These are phyloP conservation scores for Chelonus insularis DNA, from an alignment of 1,140 invertebrate genomes.

Conservation along the genomic window DNA sequence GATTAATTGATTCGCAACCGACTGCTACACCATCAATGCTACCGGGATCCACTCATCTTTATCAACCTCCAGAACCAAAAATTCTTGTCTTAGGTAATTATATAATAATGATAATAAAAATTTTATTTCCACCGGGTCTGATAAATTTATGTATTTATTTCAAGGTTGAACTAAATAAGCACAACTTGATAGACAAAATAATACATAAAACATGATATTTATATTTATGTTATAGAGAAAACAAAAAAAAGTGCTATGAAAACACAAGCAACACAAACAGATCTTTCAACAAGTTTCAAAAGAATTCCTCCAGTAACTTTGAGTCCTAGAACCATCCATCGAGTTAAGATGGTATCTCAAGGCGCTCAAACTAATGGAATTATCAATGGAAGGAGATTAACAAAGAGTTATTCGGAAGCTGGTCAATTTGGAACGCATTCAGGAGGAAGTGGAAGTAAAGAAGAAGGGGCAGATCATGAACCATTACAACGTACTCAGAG, in stretches of 20 bases:
- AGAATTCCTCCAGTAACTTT: constrained; percentile 73
- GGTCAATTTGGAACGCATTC: constrained; percentile 61
- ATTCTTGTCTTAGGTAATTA: constrained; percentile 60
- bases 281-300: constrained; percentile 68
- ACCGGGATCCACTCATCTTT: constrained; percentile 36
- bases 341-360: constrained; percentile 84
- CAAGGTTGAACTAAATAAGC: too few relatives aligned
- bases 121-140: too few relatives aligned
- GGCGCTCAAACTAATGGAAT: constrained; percentile 85
- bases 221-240: constrained; percentile 54
- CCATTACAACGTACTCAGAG: constrained; percentile 79
- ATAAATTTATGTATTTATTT: background rate
- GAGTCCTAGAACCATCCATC: constrained; percentile 70
- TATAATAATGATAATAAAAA: too few relatives aligned
- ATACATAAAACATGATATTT: too few relatives aligned
- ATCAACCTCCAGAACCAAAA: constrained; percentile 57
- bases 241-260: constrained; percentile 82
- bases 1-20: constrained; percentile 63
- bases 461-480: constrained; percentile 66
- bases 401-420: constrained; percentile 83
- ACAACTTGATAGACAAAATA: too few relatives aligned
- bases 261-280: constrained; percentile 91
- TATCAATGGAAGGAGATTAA: constrained; percentile 70
- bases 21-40: constrained; percentile 46
- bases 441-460: constrained; percentile 39